Evolutionary conservation across 1,140 invertebrate species (phyloP).

Genomic region (Diachasma alloeum): DNA sequence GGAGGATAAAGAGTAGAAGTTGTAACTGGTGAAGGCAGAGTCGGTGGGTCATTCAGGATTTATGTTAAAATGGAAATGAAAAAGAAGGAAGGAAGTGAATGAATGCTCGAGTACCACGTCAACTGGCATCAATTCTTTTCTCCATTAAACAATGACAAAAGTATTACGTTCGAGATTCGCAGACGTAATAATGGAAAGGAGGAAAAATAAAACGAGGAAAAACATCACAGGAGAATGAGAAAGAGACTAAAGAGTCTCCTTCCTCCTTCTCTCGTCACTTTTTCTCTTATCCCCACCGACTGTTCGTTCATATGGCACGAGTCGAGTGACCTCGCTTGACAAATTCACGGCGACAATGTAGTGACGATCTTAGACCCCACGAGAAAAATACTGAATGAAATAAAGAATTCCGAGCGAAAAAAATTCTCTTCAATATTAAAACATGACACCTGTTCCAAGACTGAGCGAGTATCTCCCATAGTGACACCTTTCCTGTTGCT

Average conservation of each 20-base stretch:
- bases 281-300: neutral
- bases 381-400: neutral
- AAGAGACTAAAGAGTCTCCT: slow-evolving; percentile 13
- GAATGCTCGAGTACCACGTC: no score
- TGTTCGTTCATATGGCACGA: slow-evolving; percentile 28
- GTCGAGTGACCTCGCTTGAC: slow-evolving; percentile 27
- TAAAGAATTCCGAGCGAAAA: neutral
- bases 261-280: neutral
- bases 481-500: neutral
- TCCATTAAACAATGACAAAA: no score
- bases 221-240: slow-evolving; percentile 9
- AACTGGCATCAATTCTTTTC: no score
- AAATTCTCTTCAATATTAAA: neutral
- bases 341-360: slow-evolving; percentile 7
- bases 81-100: neutral
- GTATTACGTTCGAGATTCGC: neutral
- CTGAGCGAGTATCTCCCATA: neutral
- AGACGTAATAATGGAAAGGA: slow-evolving; percentile 17
- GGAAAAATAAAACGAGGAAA: slow-evolving; percentile 9
- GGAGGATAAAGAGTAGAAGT: neutral
- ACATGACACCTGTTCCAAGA: neutral
- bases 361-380: neutral
- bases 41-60: neutral
- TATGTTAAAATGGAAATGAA: neutral
- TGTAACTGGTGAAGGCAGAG: neutral